Evolutionary conservation across 2,113 vertebrate species (phyloP).

Genomic region (Bujurquina vittata): DNA sequence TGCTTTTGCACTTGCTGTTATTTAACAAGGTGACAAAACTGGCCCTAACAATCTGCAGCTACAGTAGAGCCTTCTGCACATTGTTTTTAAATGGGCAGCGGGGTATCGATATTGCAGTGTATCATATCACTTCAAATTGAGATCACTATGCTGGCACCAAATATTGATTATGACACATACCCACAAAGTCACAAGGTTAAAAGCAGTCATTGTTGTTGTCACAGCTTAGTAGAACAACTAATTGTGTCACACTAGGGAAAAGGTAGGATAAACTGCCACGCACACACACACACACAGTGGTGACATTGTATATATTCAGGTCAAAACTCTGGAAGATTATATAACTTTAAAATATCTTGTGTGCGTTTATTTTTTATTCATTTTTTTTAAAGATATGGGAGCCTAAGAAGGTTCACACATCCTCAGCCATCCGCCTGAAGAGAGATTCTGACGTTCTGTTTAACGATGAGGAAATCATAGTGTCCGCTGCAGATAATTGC

Average conservation of each 20-base stretch:
- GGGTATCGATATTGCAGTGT: neutral
- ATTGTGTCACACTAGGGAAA: neutral
- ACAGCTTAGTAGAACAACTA: neutral
- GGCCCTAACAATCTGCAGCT: neutral
- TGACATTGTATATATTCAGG: neutral
- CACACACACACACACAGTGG: too few species aligned
- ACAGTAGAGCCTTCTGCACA: neutral
- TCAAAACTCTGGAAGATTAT: neutral
- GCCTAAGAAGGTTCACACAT: slow-evolving; percentile 89
- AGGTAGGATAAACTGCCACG: neutral
- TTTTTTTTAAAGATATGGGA: slow-evolving; percentile 87
- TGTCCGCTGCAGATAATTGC: slow-evolving; percentile 88
- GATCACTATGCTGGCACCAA: neutral
- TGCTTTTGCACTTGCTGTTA: neutral
- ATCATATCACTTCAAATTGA: neutral
- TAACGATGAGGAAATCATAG: slow-evolving; percentile 75
- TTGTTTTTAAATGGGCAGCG: neutral
- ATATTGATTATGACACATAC: neutral
- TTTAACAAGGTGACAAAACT: neutral
- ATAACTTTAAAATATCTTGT: neutral
- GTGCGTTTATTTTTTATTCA: neutral
- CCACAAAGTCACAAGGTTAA: neutral
- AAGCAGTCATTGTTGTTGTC: neutral
- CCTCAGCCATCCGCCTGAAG: slow-evolving; percentile 87
- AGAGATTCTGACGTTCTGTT: slow-evolving; percentile 91